Conservation (phyloP, 2,113 vertebrate genomes). For the Cervus canadensis region DNA sequence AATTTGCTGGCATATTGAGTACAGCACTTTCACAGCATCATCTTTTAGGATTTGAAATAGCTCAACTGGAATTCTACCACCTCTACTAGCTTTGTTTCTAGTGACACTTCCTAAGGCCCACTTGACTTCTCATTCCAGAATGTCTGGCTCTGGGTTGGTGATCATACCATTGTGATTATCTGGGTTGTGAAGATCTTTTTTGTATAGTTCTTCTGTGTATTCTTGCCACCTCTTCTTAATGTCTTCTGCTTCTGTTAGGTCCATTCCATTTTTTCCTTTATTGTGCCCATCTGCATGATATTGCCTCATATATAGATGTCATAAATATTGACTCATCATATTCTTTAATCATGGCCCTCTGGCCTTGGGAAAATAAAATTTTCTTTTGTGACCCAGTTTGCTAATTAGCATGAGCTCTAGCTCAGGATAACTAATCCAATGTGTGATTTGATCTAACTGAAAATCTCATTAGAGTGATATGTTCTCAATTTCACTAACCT, state of each 20-base stretch:
- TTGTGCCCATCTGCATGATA: background rate
- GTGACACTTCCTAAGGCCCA: too few relatives aligned
- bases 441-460: constrained; percentile 50
- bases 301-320: background rate
- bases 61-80: too few relatives aligned
- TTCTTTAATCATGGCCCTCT: background rate
- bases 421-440: background rate
- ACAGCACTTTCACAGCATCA: too few relatives aligned
- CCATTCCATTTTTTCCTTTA: background rate
- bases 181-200: background rate
- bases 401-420: constrained; percentile 14
- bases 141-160: background rate
- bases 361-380: background rate
- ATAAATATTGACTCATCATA: background rate
- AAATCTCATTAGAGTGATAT: constrained; percentile 53
- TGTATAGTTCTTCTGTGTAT: background rate
- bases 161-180: background rate
- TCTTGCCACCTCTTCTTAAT: background rate
- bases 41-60: too few relatives aligned
- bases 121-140: background rate
- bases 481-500: constrained; percentile 58
- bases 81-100: too few relatives aligned
- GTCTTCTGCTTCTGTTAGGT: background rate
- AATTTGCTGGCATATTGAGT: too few relatives aligned
- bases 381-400: background rate